Base-by-base conservation (phyloP, 2,797 vertebrate genomes). In the Aphelocoma californica region DNA sequence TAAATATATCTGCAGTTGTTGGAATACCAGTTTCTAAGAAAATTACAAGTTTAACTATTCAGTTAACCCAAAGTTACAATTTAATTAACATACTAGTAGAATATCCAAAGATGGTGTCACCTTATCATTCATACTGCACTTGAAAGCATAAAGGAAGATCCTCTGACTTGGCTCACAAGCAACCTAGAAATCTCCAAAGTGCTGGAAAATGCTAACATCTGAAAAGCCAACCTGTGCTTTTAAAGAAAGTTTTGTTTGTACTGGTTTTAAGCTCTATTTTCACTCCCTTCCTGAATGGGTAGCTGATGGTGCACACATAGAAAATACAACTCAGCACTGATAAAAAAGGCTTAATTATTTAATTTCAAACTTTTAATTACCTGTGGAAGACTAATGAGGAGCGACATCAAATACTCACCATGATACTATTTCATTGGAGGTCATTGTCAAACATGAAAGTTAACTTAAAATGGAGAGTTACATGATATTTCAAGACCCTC, bases 61-160 rank as follows among this genome's bases (percentile, higher is more conserved):
- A 42, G 70, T 72, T 85, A 92, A 94, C 84, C 50, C 31, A 36
- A 92, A 92, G 80, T 77, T 89, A 53, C 38, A 81, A n/a, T 79
- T 91, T 84, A 88, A 92, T 93, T 93, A 91, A 75, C 34, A 23
- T 24, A 67, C n/a, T 7, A 64, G 80, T 32, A 32, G 58, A 65
- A 77, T 61, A 77, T 65, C 72, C 51, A 64, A 50, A 72, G 56
- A 40, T 57, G 45, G 69, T 64, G 57, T 64, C 62, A 75, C 53
- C 53, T 87, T 69, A 42, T 62, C 45, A 38, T 54, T 90, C 86
- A 74, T 28, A 31, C 12, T n/a, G 25, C 44, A 58, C 44, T 78
- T 26, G 70, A 42, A 78, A 72, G 26, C 60, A 81, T 28, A 66
- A 47, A 81, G 69, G 60, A 86, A 82, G 60, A 77, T 61, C 61